phyloP scores from a whole-genome alignment of 1,140 invertebrate genomes.

The Leptopilina boulardi region DNA sequence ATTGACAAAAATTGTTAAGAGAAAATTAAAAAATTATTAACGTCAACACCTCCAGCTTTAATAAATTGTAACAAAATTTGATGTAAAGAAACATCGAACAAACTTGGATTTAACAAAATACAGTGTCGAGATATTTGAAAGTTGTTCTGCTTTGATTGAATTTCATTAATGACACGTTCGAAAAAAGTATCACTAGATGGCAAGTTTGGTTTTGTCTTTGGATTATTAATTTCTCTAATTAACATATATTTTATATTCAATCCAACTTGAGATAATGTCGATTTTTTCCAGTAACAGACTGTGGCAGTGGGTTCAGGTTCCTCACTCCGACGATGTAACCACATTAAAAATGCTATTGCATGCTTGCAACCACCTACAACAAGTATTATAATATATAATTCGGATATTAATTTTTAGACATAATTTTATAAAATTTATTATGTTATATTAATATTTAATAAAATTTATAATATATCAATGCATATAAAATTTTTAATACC shows the following conservation, averaged over 20 bases:
- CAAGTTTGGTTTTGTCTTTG: constrained; percentile 21
- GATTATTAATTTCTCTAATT: constrained; percentile 37
- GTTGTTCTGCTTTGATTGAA: constrained; percentile 35
- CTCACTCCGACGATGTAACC: constrained; percentile 69
- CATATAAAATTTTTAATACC: constrained; percentile 46
- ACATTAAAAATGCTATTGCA: constrained; percentile 66
- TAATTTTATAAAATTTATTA: too few relatives aligned
- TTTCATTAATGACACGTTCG: constrained; percentile 33
- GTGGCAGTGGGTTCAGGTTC: constrained; percentile 65
- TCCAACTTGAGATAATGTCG: constrained; percentile 44
- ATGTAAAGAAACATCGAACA: constrained; percentile 32
- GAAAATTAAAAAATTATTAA: constrained; percentile 53
- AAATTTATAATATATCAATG: constrained; percentile 22
- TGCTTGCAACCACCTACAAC: constrained; percentile 69
- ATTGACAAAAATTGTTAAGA: neutral
- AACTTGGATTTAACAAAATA: constrained; percentile 16
- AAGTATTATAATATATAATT: too few relatives aligned
- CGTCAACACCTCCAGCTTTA: neutral
- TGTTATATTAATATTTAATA: too few relatives aligned
- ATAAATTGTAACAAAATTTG: constrained; percentile 8
- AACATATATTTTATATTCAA: constrained; percentile 46
- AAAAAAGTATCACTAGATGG: constrained; percentile 36
- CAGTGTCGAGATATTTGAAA: constrained; percentile 40
- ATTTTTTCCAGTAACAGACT: constrained; percentile 65
- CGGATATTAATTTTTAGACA: neutral